These are phyloP conservation scores for Eulacestoma nigropectus DNA, from an alignment of 2,113 vertebrate genomes.

Conservation along the genomic window DNA sequence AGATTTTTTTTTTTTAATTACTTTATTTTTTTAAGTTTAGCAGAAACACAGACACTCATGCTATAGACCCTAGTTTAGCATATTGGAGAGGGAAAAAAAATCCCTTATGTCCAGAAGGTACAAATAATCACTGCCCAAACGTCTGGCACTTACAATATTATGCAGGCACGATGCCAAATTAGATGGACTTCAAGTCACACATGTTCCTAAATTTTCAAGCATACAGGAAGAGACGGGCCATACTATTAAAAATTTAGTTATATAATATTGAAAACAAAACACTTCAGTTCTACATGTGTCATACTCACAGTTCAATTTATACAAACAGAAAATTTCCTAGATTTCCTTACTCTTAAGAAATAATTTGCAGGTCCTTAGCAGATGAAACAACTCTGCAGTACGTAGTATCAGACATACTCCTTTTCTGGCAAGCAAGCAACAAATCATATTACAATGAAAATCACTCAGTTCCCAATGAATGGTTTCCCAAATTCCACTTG, in stretches of 20 bases:
- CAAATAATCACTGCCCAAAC: not conserved
- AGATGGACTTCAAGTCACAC: not conserved
- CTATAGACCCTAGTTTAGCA: not conserved
- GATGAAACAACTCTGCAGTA: not conserved
- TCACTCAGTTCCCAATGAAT: not conserved
- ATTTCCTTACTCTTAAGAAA: not conserved
- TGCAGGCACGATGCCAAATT: not conserved
- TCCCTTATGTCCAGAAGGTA: not conserved
- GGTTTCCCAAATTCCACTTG: not conserved
- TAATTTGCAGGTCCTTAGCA: not conserved
- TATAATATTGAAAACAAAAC: not conserved
- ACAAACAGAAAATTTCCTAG: not conserved
- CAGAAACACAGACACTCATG: not conserved
- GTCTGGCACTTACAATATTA: not conserved
- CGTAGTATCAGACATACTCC: not conserved
- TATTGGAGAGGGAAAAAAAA: not conserved
- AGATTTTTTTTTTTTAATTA: not conserved
- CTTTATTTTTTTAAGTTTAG: not conserved
- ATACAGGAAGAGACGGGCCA: not conserved
- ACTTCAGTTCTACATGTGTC: not conserved
- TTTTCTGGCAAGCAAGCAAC: not conserved
- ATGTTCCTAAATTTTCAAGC: not conserved
- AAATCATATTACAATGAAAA: not conserved
- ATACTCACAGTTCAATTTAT: not conserved
- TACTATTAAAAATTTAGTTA: not conserved